These are phyloP conservation scores for Holothuria leucospilota DNA, from an alignment of 53 echinoderm and acorn worm genomes.

Conservation along the genomic window DNA sequence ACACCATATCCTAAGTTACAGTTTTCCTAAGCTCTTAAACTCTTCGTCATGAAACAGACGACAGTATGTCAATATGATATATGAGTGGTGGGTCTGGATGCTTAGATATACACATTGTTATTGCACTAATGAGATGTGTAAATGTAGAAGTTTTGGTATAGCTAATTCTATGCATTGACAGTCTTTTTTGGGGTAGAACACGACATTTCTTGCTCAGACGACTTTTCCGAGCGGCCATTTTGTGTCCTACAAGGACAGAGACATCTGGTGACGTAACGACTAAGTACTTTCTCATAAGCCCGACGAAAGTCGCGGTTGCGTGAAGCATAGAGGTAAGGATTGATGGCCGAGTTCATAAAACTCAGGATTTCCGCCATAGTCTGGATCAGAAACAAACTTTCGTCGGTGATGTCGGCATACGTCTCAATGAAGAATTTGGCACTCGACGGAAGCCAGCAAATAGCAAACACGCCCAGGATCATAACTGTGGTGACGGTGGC, in stretches of 20 bases:
- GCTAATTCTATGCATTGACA: no score
- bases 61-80: no score
- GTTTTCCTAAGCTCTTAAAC: no score
- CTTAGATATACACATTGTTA: no score
- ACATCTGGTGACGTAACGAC: background rate
- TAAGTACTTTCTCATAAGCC: conserved; percentile 22
- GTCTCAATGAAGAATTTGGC: conserved; percentile 42
- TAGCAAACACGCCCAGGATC: conserved; percentile 37
- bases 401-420: conserved; percentile 22
- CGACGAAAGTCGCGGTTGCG: conserved; percentile 24
- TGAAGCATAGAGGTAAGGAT: conserved; percentile 28
- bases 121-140: no score
- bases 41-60: no score
- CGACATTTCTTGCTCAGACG: background rate
- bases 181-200: background rate
- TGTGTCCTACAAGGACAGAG: conserved; percentile 6
- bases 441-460: conserved; percentile 41
- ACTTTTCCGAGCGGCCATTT: background rate
- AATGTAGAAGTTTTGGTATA: no score
- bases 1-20: no score
- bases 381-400: conserved; percentile 28
- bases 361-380: conserved; percentile 29
- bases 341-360: conserved; percentile 24
- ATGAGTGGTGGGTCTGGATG: no score
- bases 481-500: conserved; percentile 40